These are phyloP conservation scores for Casuarius casuarius DNA, from an alignment of 2,113 vertebrate genomes.

Conservation along the genomic window DNA sequence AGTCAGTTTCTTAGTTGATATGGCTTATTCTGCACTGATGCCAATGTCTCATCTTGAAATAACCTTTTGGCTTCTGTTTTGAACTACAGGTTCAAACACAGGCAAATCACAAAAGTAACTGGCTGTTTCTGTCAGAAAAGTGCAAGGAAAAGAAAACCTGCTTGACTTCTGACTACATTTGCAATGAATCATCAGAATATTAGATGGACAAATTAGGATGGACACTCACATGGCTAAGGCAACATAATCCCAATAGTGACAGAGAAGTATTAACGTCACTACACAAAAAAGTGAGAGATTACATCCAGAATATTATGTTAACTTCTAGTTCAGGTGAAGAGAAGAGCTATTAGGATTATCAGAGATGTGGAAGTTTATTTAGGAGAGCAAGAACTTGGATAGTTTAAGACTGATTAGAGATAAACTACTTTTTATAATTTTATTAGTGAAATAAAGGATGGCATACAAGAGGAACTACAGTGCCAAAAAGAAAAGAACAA, in stretches of 20 bases:
- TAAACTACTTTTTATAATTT: neutral
- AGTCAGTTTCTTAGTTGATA: neutral
- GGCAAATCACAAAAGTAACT: neutral
- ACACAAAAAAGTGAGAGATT: neutral
- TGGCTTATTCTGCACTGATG: neutral
- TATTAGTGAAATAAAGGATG: neutral
- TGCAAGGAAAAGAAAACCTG: neutral
- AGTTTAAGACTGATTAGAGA: neutral
- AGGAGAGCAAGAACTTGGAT: neutral
- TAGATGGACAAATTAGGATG: neutral
- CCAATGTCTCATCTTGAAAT: neutral
- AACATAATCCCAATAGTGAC: neutral
- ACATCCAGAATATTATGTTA: neutral
- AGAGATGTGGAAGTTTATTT: neutral
- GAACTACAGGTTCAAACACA: neutral
- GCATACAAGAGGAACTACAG: neutral
- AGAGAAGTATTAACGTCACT: neutral
- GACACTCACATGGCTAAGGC: neutral
- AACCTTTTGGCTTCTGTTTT: neutral
- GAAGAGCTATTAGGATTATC: neutral
- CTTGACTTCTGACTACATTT: neutral
- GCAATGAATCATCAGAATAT: neutral
- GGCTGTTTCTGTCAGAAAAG: neutral
- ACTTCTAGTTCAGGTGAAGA: neutral
- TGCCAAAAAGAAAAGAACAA: neutral